Percentiles rank a stretch among this genome's conserved stretches.
Conservation (phyloP, 2,888 invertebrate genomes). For the Drosophila mulleri region DNA sequence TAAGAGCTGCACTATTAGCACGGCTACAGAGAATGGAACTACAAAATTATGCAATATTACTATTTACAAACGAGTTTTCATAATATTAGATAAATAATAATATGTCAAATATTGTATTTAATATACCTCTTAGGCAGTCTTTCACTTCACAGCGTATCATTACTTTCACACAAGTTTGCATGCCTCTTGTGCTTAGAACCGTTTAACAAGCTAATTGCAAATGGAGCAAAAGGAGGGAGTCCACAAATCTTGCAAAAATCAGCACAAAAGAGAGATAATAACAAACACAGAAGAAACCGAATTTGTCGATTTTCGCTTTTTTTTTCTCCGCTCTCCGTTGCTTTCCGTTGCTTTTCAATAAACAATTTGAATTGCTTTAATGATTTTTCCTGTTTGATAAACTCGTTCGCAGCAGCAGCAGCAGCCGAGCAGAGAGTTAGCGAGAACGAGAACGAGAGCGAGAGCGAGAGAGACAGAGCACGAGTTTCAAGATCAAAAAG, state of each 20-base stretch:
- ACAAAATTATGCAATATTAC: not conserved
- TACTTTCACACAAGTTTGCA: not conserved
- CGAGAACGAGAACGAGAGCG: not conserved
- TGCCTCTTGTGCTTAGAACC: slow-evolving; percentile 3
- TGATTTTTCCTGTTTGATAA: slow-evolving; percentile 70
- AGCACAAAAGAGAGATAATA: slow-evolving; percentile 25
- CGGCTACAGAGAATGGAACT: not conserved
- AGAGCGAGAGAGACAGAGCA: slow-evolving; percentile 12
- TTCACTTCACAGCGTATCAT: slow-evolving; percentile 2
- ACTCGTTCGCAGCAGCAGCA: slow-evolving; percentile 60
- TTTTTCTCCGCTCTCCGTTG: not conserved
- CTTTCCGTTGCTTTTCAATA: slow-evolving; percentile 44
- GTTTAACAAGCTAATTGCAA: slow-evolving; percentile 32
- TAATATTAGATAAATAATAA: not conserved
- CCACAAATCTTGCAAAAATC: slow-evolving; percentile 26
- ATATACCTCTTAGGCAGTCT: not conserved
- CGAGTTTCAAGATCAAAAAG: slow-evolving; percentile 76
- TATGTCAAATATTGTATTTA: not conserved
- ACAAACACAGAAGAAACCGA: slow-evolving; percentile 11
- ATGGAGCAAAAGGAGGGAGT: slow-evolving; percentile 23
- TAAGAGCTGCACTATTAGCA: not conserved
- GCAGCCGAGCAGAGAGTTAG: not conserved
- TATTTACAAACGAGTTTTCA: not conserved
- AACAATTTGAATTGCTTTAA: slow-evolving; percentile 71
- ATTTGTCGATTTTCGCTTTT: slow-evolving; percentile 39